phyloP scores from a whole-genome alignment of 2,888 invertebrate species.

The Cremastobaeus sp. region DNA sequence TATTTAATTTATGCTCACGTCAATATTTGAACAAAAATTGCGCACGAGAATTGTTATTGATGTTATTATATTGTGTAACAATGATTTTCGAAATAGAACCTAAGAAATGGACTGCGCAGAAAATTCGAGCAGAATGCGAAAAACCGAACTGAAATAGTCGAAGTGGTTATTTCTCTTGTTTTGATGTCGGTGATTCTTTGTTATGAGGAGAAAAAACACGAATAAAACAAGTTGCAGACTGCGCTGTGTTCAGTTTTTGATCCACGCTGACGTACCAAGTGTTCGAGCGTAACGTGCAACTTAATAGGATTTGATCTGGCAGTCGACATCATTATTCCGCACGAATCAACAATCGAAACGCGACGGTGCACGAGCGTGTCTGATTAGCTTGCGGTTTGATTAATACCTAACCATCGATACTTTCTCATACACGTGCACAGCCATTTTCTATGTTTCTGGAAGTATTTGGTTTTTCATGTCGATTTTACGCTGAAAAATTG shows the following conservation, averaged over 20 bases:
- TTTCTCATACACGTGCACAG: conserved; percentile 54
- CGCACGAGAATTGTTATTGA: too few species aligned
- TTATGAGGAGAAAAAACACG: conserved; percentile 34
- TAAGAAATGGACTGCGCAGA: too few species aligned
- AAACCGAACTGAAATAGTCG: conserved; percentile 36
- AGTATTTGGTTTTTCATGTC: too few species aligned
- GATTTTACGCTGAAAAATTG: too few species aligned
- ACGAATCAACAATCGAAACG: conserved; percentile 65
- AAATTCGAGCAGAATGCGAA: conserved; percentile 28
- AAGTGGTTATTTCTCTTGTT: conserved; percentile 44
- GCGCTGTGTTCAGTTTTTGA: conserved; percentile 17
- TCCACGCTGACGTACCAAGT: conserved; percentile 34
- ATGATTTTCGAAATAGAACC: too few species aligned
- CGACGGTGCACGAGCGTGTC: conserved; percentile 56
- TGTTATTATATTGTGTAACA: too few species aligned
- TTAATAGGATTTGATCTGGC: conserved; percentile 58
- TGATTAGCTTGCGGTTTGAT: conserved; percentile 63
- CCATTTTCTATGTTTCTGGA: too few species aligned
- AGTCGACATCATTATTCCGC: conserved; percentile 66
- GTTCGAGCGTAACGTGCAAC: conserved; percentile 33
- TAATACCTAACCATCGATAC: conserved; percentile 53
- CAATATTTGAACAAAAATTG: too few species aligned
- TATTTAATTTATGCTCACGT: too few species aligned
- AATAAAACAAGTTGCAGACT: conserved; percentile 27
- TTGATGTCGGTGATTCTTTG: conserved; percentile 35